Percentiles rank a stretch among this genome's conserved stretches.
These are phyloP conservation scores for Caradrina clavipalpis DNA, from an alignment of 2,888 invertebrate genomes.

Conservation along the genomic window DNA sequence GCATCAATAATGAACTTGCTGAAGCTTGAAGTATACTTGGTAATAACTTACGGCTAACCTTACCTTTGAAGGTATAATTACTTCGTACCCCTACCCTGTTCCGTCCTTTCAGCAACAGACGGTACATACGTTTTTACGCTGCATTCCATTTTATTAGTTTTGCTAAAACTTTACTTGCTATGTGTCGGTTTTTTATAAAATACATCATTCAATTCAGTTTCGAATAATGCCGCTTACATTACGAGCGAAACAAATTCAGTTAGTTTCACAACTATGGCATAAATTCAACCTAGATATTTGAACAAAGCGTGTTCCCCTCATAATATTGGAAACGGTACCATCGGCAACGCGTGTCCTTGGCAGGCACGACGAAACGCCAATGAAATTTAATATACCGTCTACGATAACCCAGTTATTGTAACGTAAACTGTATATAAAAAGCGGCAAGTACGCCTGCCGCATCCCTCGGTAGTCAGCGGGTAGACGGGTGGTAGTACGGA, in stretches of 20 bases:
- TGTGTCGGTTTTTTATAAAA: conserved; percentile 10
- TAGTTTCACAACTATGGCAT: conserved; percentile 69
- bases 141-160: neutral
- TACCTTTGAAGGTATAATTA: conserved; percentile 45
- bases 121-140: conserved; percentile 1
- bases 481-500: conserved; percentile 81
- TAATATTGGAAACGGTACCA: conserved; percentile 76
- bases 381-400: conserved; percentile 88
- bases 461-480: conserved; percentile 73
- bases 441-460: conserved; percentile 80
- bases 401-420: conserved; percentile 89
- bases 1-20: conserved; percentile 75
- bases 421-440: conserved; percentile 82
- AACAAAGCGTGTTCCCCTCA: conserved; percentile 72
- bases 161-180: neutral
- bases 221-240: conserved; percentile 48
- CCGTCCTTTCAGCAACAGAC: neutral
- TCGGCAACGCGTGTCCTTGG: conserved; percentile 85
- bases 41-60: conserved; percentile 46
- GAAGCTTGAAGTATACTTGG: conserved; percentile 44
- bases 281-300: conserved; percentile 68
- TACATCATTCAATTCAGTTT: conserved; percentile 39
- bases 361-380: conserved; percentile 84
- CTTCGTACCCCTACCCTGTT: conserved; percentile 31
- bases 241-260: conserved; percentile 65